Percentiles rank a stretch among this genome's conserved stretches.
Conservation (phyloP, 2,113 vertebrate genomes). For the Chaetorhynchus papuensis region DNA sequence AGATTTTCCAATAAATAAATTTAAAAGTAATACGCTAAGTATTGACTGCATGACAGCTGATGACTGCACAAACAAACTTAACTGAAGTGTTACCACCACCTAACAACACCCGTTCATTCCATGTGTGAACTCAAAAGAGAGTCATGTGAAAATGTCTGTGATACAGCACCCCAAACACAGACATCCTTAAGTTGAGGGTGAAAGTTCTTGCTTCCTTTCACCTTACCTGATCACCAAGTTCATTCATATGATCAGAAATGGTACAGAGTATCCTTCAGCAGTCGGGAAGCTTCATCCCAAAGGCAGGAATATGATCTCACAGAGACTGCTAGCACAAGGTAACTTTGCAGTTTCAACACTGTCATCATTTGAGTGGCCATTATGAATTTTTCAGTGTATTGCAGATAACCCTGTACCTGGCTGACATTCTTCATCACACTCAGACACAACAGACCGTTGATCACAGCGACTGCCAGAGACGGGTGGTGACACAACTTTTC, state of each 20-base stretch:
- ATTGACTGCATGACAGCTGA: not conserved
- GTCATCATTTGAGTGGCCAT: not conserved
- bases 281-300: not conserved
- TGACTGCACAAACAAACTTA: not conserved
- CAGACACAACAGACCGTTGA: not conserved
- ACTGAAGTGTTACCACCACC: not conserved
- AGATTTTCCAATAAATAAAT: not conserved
- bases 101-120: not conserved
- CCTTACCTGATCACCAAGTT: not conserved
- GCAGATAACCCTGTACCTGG: not conserved
- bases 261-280: not conserved
- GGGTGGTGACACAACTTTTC: not conserved
- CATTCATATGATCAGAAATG: not conserved
- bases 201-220: not conserved
- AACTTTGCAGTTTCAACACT: not conserved
- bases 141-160: not conserved
- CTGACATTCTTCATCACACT: not conserved
- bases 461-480: not conserved
- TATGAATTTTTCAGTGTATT: not conserved
- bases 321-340: not conserved
- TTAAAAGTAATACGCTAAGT: not conserved
- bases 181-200: not conserved
- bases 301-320: not conserved
- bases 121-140: not conserved
- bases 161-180: not conserved